Conservation (phyloP, 2,888 invertebrate genomes). For the Plemyria rubiginata region DNA sequence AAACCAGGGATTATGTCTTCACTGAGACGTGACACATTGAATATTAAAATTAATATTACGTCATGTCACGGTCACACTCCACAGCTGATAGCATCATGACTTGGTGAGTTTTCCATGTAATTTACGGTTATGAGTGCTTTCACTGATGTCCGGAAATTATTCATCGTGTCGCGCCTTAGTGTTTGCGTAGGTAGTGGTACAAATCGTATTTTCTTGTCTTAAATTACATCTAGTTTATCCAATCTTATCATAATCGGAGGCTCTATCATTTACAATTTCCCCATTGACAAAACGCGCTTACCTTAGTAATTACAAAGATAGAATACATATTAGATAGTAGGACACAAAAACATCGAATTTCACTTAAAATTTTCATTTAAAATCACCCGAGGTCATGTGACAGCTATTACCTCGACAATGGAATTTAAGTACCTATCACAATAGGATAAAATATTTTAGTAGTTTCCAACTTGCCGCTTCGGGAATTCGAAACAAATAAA, state of each 20-base stretch:
- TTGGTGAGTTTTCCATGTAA: slow-evolving; percentile 52
- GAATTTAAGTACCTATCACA: not conserved
- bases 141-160: slow-evolving; percentile 67
- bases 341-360: not conserved
- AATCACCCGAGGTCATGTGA: not conserved
- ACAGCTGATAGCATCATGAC: slow-evolving; percentile 36
- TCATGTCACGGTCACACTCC: slow-evolving; percentile 45
- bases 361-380: not conserved
- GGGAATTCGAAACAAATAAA: slow-evolving; percentile 20
- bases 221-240: not conserved
- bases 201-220: slow-evolving; percentile 44
- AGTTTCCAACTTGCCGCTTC: slow-evolving; percentile 10
- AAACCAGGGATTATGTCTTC: too few species aligned
- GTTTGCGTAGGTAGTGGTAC: slow-evolving; percentile 34
- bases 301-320: too few species aligned
- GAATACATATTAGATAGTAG: too few species aligned
- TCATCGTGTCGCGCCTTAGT: slow-evolving; percentile 55
- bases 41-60: slow-evolving; percentile 40
- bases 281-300: too few species aligned
- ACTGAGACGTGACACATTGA: slow-evolving; percentile 35
- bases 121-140: slow-evolving; percentile 51
- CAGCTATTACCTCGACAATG: not conserved
- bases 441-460: slow-evolving; percentile 8
- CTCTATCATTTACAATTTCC: too few species aligned
- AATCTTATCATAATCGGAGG: too few species aligned